phyloP scores from a whole-genome alignment of 2,113 vertebrate genomes.

The Hippocampus abdominalis region DNA sequence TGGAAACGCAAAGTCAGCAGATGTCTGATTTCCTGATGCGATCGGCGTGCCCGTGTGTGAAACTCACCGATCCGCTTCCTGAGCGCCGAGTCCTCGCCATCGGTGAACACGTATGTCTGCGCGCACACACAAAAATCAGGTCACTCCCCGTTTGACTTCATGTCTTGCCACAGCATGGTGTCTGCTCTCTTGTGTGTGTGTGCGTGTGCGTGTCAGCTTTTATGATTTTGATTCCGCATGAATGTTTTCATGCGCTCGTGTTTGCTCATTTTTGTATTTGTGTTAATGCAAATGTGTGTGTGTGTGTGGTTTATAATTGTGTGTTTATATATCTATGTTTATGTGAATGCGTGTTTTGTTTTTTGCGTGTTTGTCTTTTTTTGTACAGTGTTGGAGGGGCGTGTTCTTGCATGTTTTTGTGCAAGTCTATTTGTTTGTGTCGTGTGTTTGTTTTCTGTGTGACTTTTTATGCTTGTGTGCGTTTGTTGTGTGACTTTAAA shows the following conservation, averaged over 20 bases:
- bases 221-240: too few species aligned
- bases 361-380: too few species aligned
- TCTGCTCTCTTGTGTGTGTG: constrained; percentile 19
- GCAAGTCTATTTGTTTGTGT: too few species aligned
- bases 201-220: neutral
- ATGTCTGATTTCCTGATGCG: constrained; percentile 38
- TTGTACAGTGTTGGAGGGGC: too few species aligned
- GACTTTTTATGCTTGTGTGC: too few species aligned
- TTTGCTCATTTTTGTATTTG: too few species aligned
- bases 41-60: constrained; percentile 23
- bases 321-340: neutral
- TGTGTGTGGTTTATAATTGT: neutral
- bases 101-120: constrained; percentile 91
- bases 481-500: neutral
- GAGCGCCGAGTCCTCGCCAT: constrained; percentile 82
- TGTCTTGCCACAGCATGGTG: constrained; percentile 43
- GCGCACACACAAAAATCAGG: constrained; percentile 7
- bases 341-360: neutral
- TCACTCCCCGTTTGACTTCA: neutral
- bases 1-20: constrained; percentile 47
- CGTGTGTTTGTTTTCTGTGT: too few species aligned
- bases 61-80: constrained; percentile 83
- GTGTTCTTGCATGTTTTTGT: too few species aligned
- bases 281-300: neutral
- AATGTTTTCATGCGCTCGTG: too few species aligned